Percentiles rank a stretch among this genome's conserved stretches.
Conservation (phyloP, 2,113 vertebrate genomes). For the Sprattus sprattus region DNA sequence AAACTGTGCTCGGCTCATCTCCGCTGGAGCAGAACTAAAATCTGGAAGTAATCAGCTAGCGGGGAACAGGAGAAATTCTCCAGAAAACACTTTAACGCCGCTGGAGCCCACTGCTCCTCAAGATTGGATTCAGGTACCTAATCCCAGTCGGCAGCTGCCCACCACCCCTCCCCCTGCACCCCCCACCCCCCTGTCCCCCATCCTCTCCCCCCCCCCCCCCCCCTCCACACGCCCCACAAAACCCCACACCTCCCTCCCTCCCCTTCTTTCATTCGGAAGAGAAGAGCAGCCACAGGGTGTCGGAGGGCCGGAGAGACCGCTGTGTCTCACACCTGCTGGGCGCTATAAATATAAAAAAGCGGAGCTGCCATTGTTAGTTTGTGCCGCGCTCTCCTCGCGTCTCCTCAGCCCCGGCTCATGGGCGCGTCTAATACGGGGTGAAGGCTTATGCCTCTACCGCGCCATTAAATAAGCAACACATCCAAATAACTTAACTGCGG, state of each 20-base stretch:
- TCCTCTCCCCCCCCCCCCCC: conserved; percentile 60
- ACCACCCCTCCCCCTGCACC: conserved; percentile 61
- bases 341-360: conserved; percentile 86
- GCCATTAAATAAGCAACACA: conserved; percentile 60
- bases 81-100: conserved; percentile 90
- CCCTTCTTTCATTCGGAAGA: conserved; percentile 76
- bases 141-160: conserved; percentile 86
- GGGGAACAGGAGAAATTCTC: conserved; percentile 92
- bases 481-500: conserved; percentile 64
- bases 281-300: conserved; percentile 81
- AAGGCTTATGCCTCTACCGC: conserved; percentile 61
- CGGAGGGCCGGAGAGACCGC: conserved; percentile 82
- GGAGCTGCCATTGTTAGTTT: conserved; percentile 78
- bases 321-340: conserved; percentile 88
- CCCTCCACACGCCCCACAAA: conserved; percentile 52
- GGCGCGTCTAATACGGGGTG: conserved; percentile 57
- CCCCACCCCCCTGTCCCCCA: conserved; percentile 59
- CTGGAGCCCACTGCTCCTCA: conserved; percentile 88
- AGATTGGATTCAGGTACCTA: conserved; percentile 96
- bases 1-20: conserved; percentile 86
- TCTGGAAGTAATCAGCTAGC: conserved; percentile 98
- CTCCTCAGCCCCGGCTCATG: conserved; percentile 47
- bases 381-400: conserved; percentile 64
- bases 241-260: conserved; percentile 63
- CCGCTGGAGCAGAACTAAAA: conserved; percentile 93